Evolutionary conservation across 2,888 invertebrate genomes (phyloP), one percentile per base, ranked within the genome.

Genomic region (Anodontia alba): DNA sequence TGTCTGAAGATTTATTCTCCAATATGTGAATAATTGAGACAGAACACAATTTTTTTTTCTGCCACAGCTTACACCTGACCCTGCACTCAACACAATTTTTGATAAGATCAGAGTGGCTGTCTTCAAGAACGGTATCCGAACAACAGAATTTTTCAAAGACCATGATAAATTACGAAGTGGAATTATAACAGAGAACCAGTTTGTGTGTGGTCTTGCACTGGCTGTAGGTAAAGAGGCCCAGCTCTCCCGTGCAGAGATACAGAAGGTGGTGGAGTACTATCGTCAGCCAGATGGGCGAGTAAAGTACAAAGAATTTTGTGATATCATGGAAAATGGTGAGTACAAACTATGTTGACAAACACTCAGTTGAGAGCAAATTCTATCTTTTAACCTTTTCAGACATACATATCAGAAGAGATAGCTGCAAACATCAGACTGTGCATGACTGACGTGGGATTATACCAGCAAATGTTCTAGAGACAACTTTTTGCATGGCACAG

Each of bases 141-240:
- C 93, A 20, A 90, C 89, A 33, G 94, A 94, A 81, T 94, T 94
- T 82, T 94, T 94, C 88, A 93, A 91, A 81, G 94, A 94, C 80
- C 93, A 94, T 76, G 94, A 94, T 88, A 92, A 92, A 80, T 90
- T 94, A 33, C 83, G 94, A 8, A 92, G 92, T 83, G 94, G 93
- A 0, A 86, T 93, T n/a, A 93, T 95, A 73, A 94, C 94, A 38
- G 94, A 94, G 83, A 92, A 93, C 79, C 94, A 95, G 91, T 95
- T 95, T 90, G 85, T 92, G 20, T 93, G 94, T 88, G 94, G 93
- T 12, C 88, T 95, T 29, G 90, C 92, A 8, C 85, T 94, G 57
- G 94, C 93, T 54, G 91, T 93, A 49, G 94, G 94, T 17, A 94
- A 94, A 80, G 93, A 94, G 82, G 93, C 94, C 5, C 92, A 93